Evolutionary conservation across 2,888 invertebrate species (phyloP), one percentile per base, ranked within the genome.

Genomic region (Meta bourneti): DNA sequence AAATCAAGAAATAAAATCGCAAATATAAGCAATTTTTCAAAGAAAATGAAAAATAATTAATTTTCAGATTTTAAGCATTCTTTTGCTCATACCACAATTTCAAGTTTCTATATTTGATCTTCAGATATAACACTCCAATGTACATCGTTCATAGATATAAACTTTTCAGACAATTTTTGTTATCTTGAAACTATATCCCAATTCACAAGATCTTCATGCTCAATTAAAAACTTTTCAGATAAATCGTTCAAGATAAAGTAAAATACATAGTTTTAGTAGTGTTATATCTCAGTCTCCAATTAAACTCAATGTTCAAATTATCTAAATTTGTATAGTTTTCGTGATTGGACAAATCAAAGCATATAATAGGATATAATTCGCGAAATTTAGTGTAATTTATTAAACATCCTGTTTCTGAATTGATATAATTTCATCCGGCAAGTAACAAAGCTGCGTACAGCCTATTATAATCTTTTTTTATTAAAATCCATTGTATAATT

Each of bases 341-440:
- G 0, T 81, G 70, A 49, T 4, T 34, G 34, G 69, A 61, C 34
- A 69, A n/a, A 48, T 52, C 74, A 61, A 19, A 71, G 13, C 74
- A 52, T 11, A 84, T 75, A 72, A 71, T 13, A 20, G 84, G 70
- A 52, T 86, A 77, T 9, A 89, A 52, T 77, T 34, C 70, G n/a
- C 48, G 70, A 49, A 52, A 86, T 1, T 61, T 51, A 0, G 19
- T 74, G 70, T 78, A 77, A 20, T 78, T 70, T 16, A 86, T 69
- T 7, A 78, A 8, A 11, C 78, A 86, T 5, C 86, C 79, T 20
- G 78, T 78, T 86, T 86, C 85, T 8, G 52, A 79, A 13, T 75
- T 77, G 20, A 52, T 85, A 49, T 51, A 54, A 70, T 52, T 80
- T 79, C 87, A 69, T 70, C 71, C n/a, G 77, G n/a, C n/a, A n/a